A percentile compares a stretch with the other conserved stretches of the same genome.
Conservation (phyloP, 2,888 invertebrate genomes). For the Drosophila longiperda region DNA sequence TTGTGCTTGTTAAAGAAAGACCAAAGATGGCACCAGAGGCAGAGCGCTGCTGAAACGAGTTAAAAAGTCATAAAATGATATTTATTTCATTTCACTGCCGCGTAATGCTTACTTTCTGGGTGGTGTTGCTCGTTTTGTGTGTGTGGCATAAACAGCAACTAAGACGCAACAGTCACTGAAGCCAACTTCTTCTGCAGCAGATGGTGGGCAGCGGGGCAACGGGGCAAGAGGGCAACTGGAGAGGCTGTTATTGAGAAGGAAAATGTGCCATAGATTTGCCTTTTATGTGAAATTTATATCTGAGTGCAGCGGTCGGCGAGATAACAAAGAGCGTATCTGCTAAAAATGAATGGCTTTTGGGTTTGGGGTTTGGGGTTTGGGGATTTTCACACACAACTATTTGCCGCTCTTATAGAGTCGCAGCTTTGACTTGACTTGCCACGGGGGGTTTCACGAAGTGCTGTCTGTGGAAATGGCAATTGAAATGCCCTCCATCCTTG, state of each 20-base stretch:
- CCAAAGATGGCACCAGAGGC: conserved; percentile 14
- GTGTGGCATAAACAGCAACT: conserved; percentile 67
- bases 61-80: conserved; percentile 80
- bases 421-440: conserved; percentile 66
- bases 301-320: conserved; percentile 41
- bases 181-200: conserved; percentile 1
- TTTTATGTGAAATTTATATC: conserved; percentile 80
- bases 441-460: background rate
- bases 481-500: conserved; percentile 69
- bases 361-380: background rate
- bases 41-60: conserved; percentile 60
- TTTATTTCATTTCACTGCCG: conserved; percentile 74
- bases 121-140: conserved; percentile 54
- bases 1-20: conserved; percentile 74
- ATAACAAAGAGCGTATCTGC: conserved; percentile 47
- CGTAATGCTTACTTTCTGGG: conserved; percentile 65
- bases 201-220: background rate
- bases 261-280: conserved; percentile 74
- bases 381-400: conserved; percentile 69
- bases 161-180: conserved; percentile 26
- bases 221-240: background rate
- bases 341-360: conserved; percentile 14
- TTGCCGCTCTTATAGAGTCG: conserved; percentile 74
- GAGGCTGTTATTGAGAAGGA: conserved; percentile 19
- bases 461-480: conserved; percentile 57